phyloP scores from a whole-genome alignment of 2,888 invertebrate genomes.

The Hyposoter didymator region DNA sequence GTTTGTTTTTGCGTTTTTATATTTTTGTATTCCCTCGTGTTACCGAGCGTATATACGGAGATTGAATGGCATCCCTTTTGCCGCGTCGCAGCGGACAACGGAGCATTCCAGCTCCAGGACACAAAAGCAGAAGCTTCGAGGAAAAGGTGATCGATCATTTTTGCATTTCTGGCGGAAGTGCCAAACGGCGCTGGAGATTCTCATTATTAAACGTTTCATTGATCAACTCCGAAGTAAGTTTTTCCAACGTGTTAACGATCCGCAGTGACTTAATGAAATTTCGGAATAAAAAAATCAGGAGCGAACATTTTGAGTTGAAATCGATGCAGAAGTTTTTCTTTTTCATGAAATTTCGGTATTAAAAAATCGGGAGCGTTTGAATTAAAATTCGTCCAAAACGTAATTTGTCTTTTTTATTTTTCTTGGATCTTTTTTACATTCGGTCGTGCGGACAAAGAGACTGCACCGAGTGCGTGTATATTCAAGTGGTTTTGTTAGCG shows the following conservation, averaged over 20 bases:
- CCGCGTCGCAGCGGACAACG: background rate
- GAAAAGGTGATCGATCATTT: constrained; percentile 12
- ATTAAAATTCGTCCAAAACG: background rate
- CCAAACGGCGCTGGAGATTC: background rate
- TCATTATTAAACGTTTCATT: background rate
- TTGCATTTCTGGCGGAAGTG: background rate
- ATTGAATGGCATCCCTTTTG: background rate
- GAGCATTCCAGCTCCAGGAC: background rate
- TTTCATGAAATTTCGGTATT: no score
- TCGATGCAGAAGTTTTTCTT: no score
- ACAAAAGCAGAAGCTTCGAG: background rate
- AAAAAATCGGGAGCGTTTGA: no score
- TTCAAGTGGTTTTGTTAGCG: background rate
- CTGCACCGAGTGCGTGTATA: background rate
- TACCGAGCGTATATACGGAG: background rate
- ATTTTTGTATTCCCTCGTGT: constrained; percentile 22
- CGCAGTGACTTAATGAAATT: background rate
- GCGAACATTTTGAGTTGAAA: no score
- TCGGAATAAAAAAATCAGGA: no score
- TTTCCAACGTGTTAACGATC: background rate
- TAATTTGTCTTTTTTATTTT: background rate
- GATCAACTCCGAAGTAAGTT: background rate
- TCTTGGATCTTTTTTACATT: background rate
- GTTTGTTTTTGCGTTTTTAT: constrained; percentile 41
- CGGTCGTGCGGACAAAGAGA: background rate